Evolutionary conservation across 2,888 invertebrate species (phyloP), one percentile per base, ranked within the genome.

Genomic region (Pyrocoelia pectoralis): DNA sequence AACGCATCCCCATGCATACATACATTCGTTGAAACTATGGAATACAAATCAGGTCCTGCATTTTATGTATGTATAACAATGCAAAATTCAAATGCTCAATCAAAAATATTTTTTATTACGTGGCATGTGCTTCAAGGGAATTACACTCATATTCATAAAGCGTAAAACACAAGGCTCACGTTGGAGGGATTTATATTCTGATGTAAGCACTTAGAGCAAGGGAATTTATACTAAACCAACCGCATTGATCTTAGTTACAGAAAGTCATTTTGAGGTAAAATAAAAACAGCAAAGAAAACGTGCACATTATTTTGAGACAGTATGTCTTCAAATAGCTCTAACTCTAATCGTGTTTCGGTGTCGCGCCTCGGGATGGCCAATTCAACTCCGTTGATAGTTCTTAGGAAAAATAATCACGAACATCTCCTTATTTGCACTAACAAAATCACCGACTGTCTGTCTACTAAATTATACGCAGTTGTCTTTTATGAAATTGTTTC

Each of bases 331-430:
- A 71, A 73, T 68, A 68, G 68, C 72, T 70, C 65, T 65, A 73
- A 71, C 70, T 73, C 70, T 75, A 73, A 74, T 74, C 74, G 74
- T 69, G 68, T 73, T 74, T 73, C 72, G 69, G 70, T 74, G 74
- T 73, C 70, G 69, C 68, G 72, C 71, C 73, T 70, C 72, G 66
- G 70, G 72, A 74, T 70, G 69, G 71, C 68, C 71, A 71, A 71
- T 73, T 71, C 66, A 60, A 70, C 69, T 70, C 68, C 66, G 69
- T 65, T 63, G 66, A 72, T 71, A 71, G 71, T 73, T 70, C 71
- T 68, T 67, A 24, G 66, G 68, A 71, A 73, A 74, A 74, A 74
- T 65, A 65, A 65, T 65, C 65, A 55, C 51, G 56, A 65, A 55
- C 56, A 60, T 56, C 56, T 59, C 60, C 53, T 28, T 65, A 51